phyloP scores from a whole-genome alignment of 2,888 invertebrate genomes.

The Caenorhabditis macrosperma region DNA sequence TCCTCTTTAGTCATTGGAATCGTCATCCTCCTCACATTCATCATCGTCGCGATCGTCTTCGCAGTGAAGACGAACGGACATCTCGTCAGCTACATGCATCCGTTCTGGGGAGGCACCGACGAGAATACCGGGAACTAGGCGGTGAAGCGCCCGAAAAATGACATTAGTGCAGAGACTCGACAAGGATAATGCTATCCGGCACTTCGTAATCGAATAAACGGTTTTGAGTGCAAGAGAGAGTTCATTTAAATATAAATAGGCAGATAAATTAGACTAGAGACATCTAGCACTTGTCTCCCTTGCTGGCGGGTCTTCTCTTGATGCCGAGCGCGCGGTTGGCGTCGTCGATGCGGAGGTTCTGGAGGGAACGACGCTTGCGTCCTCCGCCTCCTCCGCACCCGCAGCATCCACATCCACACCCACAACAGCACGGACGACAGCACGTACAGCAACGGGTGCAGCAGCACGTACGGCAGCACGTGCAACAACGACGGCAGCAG shows the following conservation, averaged over 20 bases:
- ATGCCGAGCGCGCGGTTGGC: conserved; percentile 51
- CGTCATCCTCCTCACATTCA: no score
- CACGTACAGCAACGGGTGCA: conserved; percentile 63
- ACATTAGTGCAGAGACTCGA: no score
- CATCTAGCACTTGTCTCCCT: conserved; percentile 34
- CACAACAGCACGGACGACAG: conserved; percentile 60
- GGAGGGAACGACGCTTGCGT: conserved; percentile 61
- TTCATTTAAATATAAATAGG: not conserved
- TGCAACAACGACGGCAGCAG: conserved; percentile 59
- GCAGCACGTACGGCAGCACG: conserved; percentile 60
- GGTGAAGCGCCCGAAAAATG: no score
- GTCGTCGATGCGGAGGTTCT: conserved; percentile 56
- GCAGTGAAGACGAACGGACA: no score
- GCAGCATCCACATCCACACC: conserved; percentile 47
- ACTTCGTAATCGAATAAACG: no score
- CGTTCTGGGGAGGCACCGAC: no score
- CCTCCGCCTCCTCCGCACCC: conserved; percentile 63
- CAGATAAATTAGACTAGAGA: not conserved
- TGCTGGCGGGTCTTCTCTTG: conserved; percentile 43
- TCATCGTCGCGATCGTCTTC: no score
- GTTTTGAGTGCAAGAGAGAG: no score
- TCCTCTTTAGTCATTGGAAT: no score
- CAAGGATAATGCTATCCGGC: no score
- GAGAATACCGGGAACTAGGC: no score
- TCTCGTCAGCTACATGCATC: no score